Conservation (phyloP, 2,888 invertebrate genomes). For the Zhuqinia jingwanae region DNA sequence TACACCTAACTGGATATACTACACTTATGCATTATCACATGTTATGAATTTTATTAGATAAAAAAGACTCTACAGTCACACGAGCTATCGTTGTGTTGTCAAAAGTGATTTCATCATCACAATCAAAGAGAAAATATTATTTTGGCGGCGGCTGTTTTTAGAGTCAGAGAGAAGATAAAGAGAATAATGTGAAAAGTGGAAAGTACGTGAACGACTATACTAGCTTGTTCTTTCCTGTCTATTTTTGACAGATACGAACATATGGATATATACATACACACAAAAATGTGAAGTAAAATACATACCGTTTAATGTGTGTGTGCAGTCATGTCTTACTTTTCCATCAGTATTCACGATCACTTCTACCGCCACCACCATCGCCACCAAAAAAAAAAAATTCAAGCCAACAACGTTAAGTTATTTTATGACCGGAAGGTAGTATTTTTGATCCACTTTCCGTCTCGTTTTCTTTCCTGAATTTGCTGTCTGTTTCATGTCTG, state of each 20-base stretch:
- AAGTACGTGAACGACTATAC: neutral
- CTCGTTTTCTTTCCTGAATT: constrained; percentile 57
- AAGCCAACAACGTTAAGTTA: constrained; percentile 39
- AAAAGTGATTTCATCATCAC: neutral
- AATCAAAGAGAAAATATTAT: constrained; percentile 15
- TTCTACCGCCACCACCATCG: neutral
- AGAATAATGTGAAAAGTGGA: neutral
- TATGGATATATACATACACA: too few relatives aligned
- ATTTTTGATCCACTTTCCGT: constrained; percentile 66
- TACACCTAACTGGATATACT: too few relatives aligned
- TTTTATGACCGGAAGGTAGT: constrained; percentile 67
- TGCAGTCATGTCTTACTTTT: too few relatives aligned
- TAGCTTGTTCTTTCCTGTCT: too few relatives aligned
- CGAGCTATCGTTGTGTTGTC: too few relatives aligned
- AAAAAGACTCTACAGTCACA: too few relatives aligned
- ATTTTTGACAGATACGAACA: constrained; percentile 30
- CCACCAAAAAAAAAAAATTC: neutral
- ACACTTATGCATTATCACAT: too few relatives aligned
- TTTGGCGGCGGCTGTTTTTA: constrained; percentile 6
- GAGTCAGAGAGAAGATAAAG: neutral
- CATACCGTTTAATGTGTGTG: too few relatives aligned
- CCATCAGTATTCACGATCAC: neutral
- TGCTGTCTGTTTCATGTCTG: constrained; percentile 51
- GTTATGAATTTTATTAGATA: too few relatives aligned
- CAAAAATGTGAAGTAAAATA: too few relatives aligned